Base-by-base conservation (phyloP, 2,113 vertebrate species). In the Prunella himalayana region DNA sequence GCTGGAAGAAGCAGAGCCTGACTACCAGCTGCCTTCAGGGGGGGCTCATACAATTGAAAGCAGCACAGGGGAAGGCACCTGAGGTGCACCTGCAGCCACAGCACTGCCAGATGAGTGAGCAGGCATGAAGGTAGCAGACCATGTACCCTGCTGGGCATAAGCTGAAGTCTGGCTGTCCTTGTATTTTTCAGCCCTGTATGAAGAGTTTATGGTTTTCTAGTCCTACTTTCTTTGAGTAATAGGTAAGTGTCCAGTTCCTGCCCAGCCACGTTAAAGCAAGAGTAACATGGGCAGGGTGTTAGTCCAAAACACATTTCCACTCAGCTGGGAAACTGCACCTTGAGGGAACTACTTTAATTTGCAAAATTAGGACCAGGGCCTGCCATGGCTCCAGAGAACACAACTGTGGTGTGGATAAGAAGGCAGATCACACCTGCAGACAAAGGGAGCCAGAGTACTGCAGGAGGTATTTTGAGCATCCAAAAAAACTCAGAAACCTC, bases 21-120 rank as follows among this genome's bases (percentile, higher is more conserved):
- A 61, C 28, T 21, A 20, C 42, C 42, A 81, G 49, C 69, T 45
- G 57, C 37, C 50, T 70, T 70, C 42, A 12, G 18, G 24, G 11
- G 27, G 15, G 15, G 11, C n/a, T 88, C 19, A 19, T 9, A 21
- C 45, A 31, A n/a, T 18, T 5, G 19, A 53, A 60, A 53, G 15
- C 57, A 59, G 64, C 45, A 53, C 25, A 25, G 19, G 23, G 9
- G 15, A 59, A 78, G 30, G 64, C 30, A 59, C 57, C 44, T 16
- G 42, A 83, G 60, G 35, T 75, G 35, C 15, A 51, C 24, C 27
- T 66, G 56, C 39, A 80, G 82, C 33, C 51, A 37, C 50, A 42
- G 42, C 47, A 20, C 2, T 10, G 19, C 35, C 0, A 59, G 60
- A 24, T 1, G 31, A 31, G 35, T 1, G 6, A 60, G 53, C 35